A percentile compares a stretch with the other conserved stretches of the same genome.
These are phyloP conservation scores for Nasonia giraulti DNA, from an alignment of 1,140 invertebrate genomes.

Conservation along the genomic window DNA sequence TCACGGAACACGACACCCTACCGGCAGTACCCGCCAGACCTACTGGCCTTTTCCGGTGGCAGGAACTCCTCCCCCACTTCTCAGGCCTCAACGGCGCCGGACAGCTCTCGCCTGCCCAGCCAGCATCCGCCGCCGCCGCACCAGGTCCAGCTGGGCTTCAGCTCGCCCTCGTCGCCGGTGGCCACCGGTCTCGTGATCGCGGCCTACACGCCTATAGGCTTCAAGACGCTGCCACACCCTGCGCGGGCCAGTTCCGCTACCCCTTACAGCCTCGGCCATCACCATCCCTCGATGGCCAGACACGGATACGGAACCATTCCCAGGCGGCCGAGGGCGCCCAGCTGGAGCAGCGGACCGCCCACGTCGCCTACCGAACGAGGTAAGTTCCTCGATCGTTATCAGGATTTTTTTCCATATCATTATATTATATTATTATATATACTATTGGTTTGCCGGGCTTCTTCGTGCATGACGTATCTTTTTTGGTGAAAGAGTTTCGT, in stretches of 20 bases:
- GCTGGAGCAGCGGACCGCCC: constrained; percentile 81
- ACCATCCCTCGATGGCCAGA: constrained; percentile 78
- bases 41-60: constrained; percentile 83
- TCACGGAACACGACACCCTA: constrained; percentile 72
- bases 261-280: constrained; percentile 77
- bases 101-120: constrained; percentile 75
- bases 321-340: constrained; percentile 85
- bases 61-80: constrained; percentile 76
- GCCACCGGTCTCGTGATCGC: constrained; percentile 58
- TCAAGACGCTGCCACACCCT: constrained; percentile 83
- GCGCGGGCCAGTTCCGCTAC: constrained; percentile 77
- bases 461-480: background rate
- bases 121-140: constrained; percentile 71
- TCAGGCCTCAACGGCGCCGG: constrained; percentile 85
- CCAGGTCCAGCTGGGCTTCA: constrained; percentile 58
- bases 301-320: constrained; percentile 90
- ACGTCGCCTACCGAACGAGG: constrained; percentile 71
- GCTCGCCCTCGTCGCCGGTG: constrained; percentile 60
- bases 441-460: too few species aligned
- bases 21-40: constrained; percentile 83
- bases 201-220: constrained; percentile 68
- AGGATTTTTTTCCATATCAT: background rate
- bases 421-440: too few species aligned
- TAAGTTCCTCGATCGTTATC: background rate
- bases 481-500: background rate